These are phyloP conservation scores for Drosophila prostipennis DNA, from an alignment of 2,888 invertebrate species.

Conservation along the genomic window DNA sequence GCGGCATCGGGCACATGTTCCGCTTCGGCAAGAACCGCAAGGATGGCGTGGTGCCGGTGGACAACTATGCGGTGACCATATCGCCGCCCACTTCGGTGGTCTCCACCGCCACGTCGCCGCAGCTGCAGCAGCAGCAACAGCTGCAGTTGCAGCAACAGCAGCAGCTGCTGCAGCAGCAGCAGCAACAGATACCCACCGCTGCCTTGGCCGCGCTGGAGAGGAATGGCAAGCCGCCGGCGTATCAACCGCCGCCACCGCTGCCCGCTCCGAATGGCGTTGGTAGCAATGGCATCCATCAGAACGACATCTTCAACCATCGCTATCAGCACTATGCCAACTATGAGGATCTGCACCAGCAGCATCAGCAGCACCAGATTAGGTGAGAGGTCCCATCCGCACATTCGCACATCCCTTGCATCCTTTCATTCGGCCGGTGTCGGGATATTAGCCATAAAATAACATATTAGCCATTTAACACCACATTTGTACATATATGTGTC, in stretches of 20 bases:
- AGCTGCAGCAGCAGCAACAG: constrained; percentile 48
- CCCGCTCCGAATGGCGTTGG: constrained; percentile 76
- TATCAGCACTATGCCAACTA: constrained; percentile 92
- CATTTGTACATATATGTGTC: constrained; percentile 21
- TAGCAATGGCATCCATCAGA: constrained; percentile 81
- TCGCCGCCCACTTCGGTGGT: constrained; percentile 48
- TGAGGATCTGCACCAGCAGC: constrained; percentile 90
- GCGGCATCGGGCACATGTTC: constrained; percentile 85
- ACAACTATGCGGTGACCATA: constrained; percentile 63
- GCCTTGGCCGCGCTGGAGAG: constrained; percentile 81
- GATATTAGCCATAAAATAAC: neutral
- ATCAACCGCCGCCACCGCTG: constrained; percentile 84
- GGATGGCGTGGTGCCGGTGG: constrained; percentile 84
- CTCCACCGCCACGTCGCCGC: constrained; percentile 31
- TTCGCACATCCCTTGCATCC: neutral
- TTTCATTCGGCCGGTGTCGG: constrained; percentile 5
- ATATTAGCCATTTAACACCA: constrained; percentile 17
- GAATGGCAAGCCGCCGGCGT: constrained; percentile 83
- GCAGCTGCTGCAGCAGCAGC: constrained; percentile 69
- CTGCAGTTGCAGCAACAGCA: constrained; percentile 41
- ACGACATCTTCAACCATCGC: constrained; percentile 84
- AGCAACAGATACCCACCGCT: constrained; percentile 77
- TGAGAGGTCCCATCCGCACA: constrained; percentile 83
- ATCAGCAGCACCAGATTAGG: constrained; percentile 88
- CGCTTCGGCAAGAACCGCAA: constrained; percentile 87